Evolutionary conservation across 2,797 vertebrate species (phyloP).

Genomic region (Miichthys miiuy): DNA sequence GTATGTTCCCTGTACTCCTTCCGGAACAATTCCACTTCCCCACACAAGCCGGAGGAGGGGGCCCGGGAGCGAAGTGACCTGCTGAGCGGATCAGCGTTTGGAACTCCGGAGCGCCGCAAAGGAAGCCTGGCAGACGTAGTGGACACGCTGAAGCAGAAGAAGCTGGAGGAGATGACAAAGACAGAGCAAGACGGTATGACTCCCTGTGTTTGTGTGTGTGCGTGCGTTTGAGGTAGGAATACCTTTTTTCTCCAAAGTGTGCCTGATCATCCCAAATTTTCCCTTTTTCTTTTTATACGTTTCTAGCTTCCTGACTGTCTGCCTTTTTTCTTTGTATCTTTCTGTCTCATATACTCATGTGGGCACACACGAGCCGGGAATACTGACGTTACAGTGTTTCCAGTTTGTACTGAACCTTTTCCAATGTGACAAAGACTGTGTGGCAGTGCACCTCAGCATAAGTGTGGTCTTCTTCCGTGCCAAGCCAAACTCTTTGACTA

Average conservation of each 20-base stretch:
- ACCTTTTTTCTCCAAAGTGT: slow-evolving; percentile 22
- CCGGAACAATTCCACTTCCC: slow-evolving; percentile 99
- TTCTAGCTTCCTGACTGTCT: slow-evolving; percentile 38
- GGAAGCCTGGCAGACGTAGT: slow-evolving; percentile 99
- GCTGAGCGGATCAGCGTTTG: slow-evolving; percentile 96
- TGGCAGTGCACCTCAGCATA: slow-evolving; percentile 81
- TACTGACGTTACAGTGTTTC: slow-evolving; percentile 84
- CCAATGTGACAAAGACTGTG: slow-evolving; percentile 86
- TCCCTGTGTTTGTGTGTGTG: slow-evolving; percentile 27
- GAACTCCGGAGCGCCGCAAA: slow-evolving; percentile 98
- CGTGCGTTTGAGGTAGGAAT: slow-evolving; percentile 36
- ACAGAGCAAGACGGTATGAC: slow-evolving; percentile 97
- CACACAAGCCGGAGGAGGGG: slow-evolving; percentile 98
- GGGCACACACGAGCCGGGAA: slow-evolving; percentile 70
- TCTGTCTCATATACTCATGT: slow-evolving; percentile 30
- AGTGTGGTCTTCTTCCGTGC: slow-evolving; percentile 81
- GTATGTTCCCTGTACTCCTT: slow-evolving; percentile 99
- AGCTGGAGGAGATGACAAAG: slow-evolving; percentile 99
- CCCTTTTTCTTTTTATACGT: slow-evolving; percentile 33
- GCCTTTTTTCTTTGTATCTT: slow-evolving; percentile 53
- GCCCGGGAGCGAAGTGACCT: slow-evolving; percentile 96
- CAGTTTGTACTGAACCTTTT: slow-evolving; percentile 85
- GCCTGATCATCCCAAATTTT: slow-evolving; percentile 41
- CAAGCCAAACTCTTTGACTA: slow-evolving; percentile 84
- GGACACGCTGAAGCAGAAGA: slow-evolving; percentile 99